phyloP scores from a whole-genome alignment of 2,113 vertebrate genomes.

The Cercocebus atys region DNA sequence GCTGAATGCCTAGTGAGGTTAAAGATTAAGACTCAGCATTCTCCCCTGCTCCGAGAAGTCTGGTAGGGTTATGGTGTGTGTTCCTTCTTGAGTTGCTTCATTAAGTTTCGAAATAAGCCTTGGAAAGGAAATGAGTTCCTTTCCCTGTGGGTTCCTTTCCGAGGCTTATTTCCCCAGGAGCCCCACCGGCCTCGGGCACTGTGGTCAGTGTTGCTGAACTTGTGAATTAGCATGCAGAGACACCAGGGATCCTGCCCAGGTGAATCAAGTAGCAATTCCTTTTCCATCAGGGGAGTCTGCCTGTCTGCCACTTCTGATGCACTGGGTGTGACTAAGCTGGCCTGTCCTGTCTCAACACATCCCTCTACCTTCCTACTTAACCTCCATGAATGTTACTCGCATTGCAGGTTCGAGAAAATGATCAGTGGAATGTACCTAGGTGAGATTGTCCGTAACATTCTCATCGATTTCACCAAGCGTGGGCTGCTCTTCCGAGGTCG shows the following conservation, averaged over 20 bases:
- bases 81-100: not conserved
- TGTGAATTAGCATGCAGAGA: not conserved
- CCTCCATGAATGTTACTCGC: fast-evolving
- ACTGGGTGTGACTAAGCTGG: too few relatives aligned
- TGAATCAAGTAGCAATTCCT: not conserved
- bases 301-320: not conserved
- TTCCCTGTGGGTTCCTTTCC: too few relatives aligned
- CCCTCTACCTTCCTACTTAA: not conserved
- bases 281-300: not conserved
- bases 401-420: slow-evolving; percentile 96
- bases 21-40: not conserved
- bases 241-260: not conserved
- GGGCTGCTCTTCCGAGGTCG: slow-evolving; percentile 95
- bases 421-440: slow-evolving; percentile 99
- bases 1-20: not conserved
- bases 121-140: not conserved
- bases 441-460: slow-evolving; percentile 95
- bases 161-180: not conserved
- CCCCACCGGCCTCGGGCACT: not conserved
- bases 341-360: not conserved
- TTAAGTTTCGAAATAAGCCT: not conserved
- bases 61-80: not conserved
- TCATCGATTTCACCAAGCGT: slow-evolving; percentile 92
- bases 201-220: not conserved
- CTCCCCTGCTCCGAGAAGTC: not conserved